Percentiles rank a stretch among this genome's conserved stretches.
Evolutionary conservation across 2,888 invertebrate species (phyloP).

Genomic region (Hipparchia semele): DNA sequence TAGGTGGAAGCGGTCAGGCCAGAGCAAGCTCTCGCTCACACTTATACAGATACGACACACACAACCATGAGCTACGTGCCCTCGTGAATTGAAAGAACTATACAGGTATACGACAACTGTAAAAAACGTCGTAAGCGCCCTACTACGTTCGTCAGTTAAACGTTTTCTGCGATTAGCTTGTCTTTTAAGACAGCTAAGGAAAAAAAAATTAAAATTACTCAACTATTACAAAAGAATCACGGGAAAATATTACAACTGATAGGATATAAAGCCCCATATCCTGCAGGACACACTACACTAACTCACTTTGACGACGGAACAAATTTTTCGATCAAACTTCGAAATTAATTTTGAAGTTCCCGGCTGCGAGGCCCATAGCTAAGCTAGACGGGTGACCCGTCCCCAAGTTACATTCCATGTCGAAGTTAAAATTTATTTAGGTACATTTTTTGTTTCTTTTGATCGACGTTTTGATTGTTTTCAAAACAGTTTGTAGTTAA

Average conservation of each 20-base stretch:
- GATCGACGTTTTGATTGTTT: background rate
- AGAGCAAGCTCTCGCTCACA: too few relatives aligned
- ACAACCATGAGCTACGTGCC: too few relatives aligned
- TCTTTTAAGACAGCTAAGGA: too few relatives aligned
- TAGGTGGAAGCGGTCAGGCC: too few relatives aligned
- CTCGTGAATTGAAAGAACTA: too few relatives aligned
- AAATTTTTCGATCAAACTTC: conserved; percentile 76
- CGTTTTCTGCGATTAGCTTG: too few relatives aligned
- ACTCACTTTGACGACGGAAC: conserved; percentile 57
- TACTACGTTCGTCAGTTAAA: too few relatives aligned
- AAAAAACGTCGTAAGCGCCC: too few relatives aligned
- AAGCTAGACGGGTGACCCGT: conserved; percentile 50
- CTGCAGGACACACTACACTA: conserved; percentile 36
- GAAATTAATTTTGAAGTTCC: conserved; percentile 76
- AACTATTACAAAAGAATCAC: background rate
- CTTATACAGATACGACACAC: too few relatives aligned
- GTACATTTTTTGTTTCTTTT: background rate
- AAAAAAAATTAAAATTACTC: too few relatives aligned
- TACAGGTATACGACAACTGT: too few relatives aligned
- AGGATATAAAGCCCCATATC: conserved; percentile 22
- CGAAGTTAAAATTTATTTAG: conserved; percentile 46
- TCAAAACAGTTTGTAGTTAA: background rate
- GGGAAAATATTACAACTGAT: conserved; percentile 11
- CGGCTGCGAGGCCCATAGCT: conserved; percentile 55
- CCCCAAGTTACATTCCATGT: conserved; percentile 60